phyloP scores from a whole-genome alignment of 2,888 invertebrate genomes.

The Maniola hyperantus region DNA sequence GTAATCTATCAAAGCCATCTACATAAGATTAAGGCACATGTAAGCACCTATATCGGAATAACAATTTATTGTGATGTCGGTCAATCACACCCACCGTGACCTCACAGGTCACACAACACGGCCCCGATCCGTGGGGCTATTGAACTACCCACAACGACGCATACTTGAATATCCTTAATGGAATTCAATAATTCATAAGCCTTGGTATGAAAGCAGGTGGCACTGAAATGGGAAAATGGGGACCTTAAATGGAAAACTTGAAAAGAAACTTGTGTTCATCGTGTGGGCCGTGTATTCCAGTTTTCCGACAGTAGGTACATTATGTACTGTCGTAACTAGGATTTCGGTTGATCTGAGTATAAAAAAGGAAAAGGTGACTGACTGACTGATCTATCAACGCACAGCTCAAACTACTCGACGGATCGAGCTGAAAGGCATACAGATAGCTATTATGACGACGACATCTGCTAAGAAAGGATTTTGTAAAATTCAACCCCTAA shows the following conservation, averaged over 20 bases:
- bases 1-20: background rate
- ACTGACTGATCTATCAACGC: no score
- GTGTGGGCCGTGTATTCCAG: no score
- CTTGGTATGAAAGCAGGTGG: background rate
- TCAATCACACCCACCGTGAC: slow-evolving; percentile 19
- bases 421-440: no score
- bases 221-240: background rate
- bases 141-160: slow-evolving; percentile 19
- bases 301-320: no score
- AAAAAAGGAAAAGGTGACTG: no score
- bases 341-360: no score
- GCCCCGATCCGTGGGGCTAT: slow-evolving; percentile 15
- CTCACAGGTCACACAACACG: background rate
- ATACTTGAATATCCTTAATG: slow-evolving; percentile 13
- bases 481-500: no score
- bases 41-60: slow-evolving; percentile 7
- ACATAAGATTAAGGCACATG: background rate
- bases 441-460: no score
- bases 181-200: slow-evolving; percentile 6
- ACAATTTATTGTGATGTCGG: slow-evolving; percentile 16
- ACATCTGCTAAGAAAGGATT: no score
- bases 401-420: no score
- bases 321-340: no score
- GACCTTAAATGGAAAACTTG: background rate
- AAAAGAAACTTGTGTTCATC: no score